Percentiles rank a stretch among this genome's conserved stretches.
Evolutionary conservation across 2,888 invertebrate genomes (phyloP).

Genomic region (Ochropacha duplaris): DNA sequence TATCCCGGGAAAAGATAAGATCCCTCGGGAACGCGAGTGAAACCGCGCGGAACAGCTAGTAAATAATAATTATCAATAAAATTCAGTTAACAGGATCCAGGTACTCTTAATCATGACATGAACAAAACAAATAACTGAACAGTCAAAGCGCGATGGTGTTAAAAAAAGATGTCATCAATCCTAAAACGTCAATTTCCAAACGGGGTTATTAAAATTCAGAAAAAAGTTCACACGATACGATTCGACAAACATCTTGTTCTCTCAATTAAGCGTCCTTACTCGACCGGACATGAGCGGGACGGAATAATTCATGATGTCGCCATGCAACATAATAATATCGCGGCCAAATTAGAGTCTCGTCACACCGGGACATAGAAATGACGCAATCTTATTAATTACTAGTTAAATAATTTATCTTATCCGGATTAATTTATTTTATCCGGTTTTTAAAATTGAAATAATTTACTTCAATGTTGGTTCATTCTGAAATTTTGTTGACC

Average conservation of each 20-base stretch:
- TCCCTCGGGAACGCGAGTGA: too few species aligned
- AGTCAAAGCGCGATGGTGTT: constrained; percentile 14
- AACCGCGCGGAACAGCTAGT: too few species aligned
- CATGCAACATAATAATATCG: constrained; percentile 57
- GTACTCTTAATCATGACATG: background rate
- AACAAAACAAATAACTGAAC: background rate
- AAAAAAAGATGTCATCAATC: constrained; percentile 32
- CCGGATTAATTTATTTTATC: background rate
- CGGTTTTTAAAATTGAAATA: background rate
- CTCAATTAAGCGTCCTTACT: constrained; percentile 73
- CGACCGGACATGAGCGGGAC: constrained; percentile 57
- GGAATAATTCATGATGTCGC: constrained; percentile 74
- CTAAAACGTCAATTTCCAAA: constrained; percentile 34
- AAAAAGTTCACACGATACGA: constrained; percentile 68
- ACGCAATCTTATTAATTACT: constrained; percentile 17
- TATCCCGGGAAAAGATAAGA: too few species aligned
- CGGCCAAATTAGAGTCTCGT: constrained; percentile 49
- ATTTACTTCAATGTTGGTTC: background rate
- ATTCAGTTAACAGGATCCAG: too few species aligned
- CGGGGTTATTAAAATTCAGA: constrained; percentile 51
- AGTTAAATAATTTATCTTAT: background rate
- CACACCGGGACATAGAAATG: constrained; percentile 33
- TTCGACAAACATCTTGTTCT: constrained; percentile 67
- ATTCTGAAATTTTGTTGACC: too few species aligned
- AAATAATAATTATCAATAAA: too few species aligned